Evolutionary conservation across 1,140 invertebrate genomes (phyloP), one percentile per base, ranked within the genome.

Genomic region (Periplaneta americana): DNA sequence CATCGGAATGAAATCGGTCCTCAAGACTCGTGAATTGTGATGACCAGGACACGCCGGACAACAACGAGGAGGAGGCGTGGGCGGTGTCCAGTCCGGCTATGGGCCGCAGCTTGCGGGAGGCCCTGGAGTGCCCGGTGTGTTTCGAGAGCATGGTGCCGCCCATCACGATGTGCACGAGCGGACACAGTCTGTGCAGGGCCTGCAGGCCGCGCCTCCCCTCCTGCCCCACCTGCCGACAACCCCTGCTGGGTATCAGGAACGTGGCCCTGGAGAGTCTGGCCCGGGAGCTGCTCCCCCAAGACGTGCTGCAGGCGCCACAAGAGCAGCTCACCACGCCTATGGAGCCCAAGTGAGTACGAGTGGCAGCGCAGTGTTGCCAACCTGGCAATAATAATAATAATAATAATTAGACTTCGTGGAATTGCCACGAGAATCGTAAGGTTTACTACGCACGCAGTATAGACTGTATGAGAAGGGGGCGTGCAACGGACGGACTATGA

Each of bases 71-170:
- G n/a, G n/a, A n/a, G n/a, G n/a, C n/a, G n/a, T n/a, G n/a, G n/a
- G n/a, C n/a, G n/a, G n/a, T n/a, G n/a, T n/a, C n/a, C n/a, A n/a
- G n/a, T n/a, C n/a, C n/a, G n/a, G n/a, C n/a, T n/a, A 48, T 13
- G 39, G 5, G 2, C 13, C 39, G 13, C 39, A 80, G 57, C 34
- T 11, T 80, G 11, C 34, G n/a, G 37, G 17, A 34, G 36, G 78
- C 57, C 9, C 75, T 94, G 87, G 93, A 96, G 85, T 96, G 95
- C 88, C 94, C 95, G 2, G 94, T 96, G 8, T 96, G 95, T 85
- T 90, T 95, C 85, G 94, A 96, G 83, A 92, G 92, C 84, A 94
- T 96, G 86, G 89, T 92, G 34, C 91, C 93, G 75, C 95, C 95
- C 15, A 94, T 92, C 83, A 88, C 88, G 39, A 93, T 96, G 86